Evolutionary conservation across 2,797 vertebrate genomes (phyloP), one percentile per base, ranked within the genome.

Genomic region (Fistularia commersonii): DNA sequence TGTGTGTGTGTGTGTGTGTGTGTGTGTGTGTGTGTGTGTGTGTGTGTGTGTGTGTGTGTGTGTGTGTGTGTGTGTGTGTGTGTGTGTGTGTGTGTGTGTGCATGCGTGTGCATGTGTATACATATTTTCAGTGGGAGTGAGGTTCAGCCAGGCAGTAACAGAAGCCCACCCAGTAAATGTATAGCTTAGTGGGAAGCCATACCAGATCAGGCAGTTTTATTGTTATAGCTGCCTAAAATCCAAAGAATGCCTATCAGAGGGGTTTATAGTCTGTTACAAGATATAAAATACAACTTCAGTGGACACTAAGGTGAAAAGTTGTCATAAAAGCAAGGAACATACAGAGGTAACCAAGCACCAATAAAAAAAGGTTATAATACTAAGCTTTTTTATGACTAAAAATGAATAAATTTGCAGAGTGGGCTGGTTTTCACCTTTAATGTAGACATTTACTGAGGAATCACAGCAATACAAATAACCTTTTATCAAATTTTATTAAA

Each of bases 71-170:
- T 57, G 32, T 54, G 51, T 56, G 32, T 42, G 6, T 32, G 8
- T 51, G 48, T 39, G 34, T 38, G 38, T 14, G 15, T 8, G 9
- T 39, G 44, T 15, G 45, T 41, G 52, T 38, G 51, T 44, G 38
- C 13, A 35, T 36, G 49, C 36, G 50, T 45, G 44, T 32, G 39
- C 11, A 33, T 39, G 41, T 48, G 53, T 49, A 13, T 45, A 23
- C 23, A 23, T 23, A 23, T 23, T 23, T 23, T 23, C 23, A 48
- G 61, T 55, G 54, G 64, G 48, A 54, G 43, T 44, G 42, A 54
- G 38, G 37, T 48, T 48, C 52, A 71, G 54, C 46, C 58, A 46
- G 45, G 65, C 71, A 49, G 52, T 35, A 77, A 70, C 74, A 70
- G 34, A 76, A 56, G 39, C 57, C 48, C 48, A 45, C 32, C 63